Base-by-base conservation (phyloP, 2,888 invertebrate species). In the Ochropleura leucogaster region DNA sequence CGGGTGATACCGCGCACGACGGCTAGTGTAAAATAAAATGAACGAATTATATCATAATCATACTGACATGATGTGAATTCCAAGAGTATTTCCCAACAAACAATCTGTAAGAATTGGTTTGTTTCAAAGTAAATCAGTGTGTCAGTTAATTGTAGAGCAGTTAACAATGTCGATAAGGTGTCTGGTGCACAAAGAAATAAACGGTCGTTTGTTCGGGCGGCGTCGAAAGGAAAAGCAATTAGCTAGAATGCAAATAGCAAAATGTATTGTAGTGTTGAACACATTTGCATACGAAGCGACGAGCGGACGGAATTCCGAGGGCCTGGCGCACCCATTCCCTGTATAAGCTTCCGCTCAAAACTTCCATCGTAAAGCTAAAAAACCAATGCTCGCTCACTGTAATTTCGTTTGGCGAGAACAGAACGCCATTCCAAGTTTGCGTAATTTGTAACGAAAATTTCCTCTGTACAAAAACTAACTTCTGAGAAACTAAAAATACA, bases 171-270 rank as follows among this genome's bases (percentile, higher is more conserved):
- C 91, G 89, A 92, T 92, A 91, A 94, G 91, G 89, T 90, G 91
- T 89, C 88, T 87, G 73, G 83, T 85, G 80, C 83, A 90, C 90
- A 92, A 93, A 92, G 92, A 92, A 93, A 89, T 92, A 91, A 92
- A 89, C 86, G 90, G 82, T 90, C 90, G 90, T 93, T 94, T 91
- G 91, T 92, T 90, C 88, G 85, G 87, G 81, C 85, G 89, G 87
- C 89, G 92, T 90, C 89, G 91, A 94, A 94, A 95, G 94, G 94
- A 94, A 95, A 94, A 94, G 94, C 95, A 95, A 95, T 95, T 96
- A 95, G 93, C 93, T 92, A 79, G 90, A 95, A 94, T 92, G 93
- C 93, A 94, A 95, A 95, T 94, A 93, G 92, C 91, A 86, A 92
- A 94, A 93, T 93, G 92, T 94, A 94, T 93, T 93, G 94, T 93